A percentile compares a stretch with the other conserved stretches of the same genome.
These are phyloP conservation scores for Anarsia innoxiella DNA, from an alignment of 2,888 invertebrate genomes.

Conservation along the genomic window DNA sequence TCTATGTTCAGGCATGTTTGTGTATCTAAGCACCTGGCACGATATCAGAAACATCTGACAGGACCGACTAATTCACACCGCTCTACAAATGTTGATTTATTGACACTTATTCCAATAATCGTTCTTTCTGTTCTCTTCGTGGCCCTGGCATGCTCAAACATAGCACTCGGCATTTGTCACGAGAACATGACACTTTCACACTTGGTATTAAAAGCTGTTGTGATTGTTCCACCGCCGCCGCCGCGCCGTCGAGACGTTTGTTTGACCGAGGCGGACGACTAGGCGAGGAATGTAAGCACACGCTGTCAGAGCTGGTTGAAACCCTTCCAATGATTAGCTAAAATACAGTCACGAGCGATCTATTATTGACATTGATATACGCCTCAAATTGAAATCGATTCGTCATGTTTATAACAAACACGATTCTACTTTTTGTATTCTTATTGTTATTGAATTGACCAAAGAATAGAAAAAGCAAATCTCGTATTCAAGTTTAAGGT, in stretches of 20 bases:
- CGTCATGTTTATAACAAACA: conserved; percentile 18
- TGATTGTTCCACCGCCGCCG: conserved; percentile 21
- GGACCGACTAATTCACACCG: conserved; percentile 10
- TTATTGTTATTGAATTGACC: not conserved
- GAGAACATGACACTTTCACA: conserved; percentile 35
- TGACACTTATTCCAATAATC: conserved; percentile 10
- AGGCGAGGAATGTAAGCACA: conserved; percentile 33
- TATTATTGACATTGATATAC: conserved; percentile 34
- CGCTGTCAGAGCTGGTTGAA: conserved; percentile 38
- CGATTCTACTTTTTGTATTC: conserved; percentile 5
- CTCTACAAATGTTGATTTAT: conserved; percentile 13
- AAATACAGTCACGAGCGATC: conserved; percentile 38
- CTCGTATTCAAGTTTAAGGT: no score
- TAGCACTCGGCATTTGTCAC: conserved; percentile 32
- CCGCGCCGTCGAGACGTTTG: conserved; percentile 3
- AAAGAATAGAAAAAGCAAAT: no score
- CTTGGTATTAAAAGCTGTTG: conserved; percentile 17
- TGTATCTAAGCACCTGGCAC: conserved; percentile 5
- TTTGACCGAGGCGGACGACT: conserved; percentile 20
- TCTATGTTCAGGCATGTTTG: conserved; percentile 4
- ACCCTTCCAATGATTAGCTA: conserved; percentile 41
- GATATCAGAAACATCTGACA: not conserved
- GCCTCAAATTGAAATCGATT: conserved; percentile 20
- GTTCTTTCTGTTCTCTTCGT: conserved; percentile 6
- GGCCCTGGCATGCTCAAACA: conserved; percentile 21